Conservation (phyloP, 2,888 invertebrate species). For the Heteromurus nitidus region DNA sequence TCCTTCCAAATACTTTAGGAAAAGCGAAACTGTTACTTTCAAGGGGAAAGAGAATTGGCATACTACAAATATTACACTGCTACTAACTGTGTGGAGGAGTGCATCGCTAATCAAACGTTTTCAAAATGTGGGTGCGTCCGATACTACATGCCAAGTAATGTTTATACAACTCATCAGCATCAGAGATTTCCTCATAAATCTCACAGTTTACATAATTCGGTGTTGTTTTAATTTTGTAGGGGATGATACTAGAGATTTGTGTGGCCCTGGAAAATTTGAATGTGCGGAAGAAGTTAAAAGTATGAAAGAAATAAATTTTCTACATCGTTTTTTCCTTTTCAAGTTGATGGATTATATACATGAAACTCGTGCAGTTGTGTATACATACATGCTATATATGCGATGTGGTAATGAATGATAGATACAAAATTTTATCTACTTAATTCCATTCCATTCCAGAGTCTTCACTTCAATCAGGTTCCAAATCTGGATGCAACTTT, state of each 20-base stretch:
- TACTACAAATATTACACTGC: conserved; percentile 68
- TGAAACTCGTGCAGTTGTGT: too few species aligned
- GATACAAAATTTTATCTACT: neutral
- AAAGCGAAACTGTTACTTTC: conserved; percentile 70
- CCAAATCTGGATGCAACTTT: conserved; percentile 52
- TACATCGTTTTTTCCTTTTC: too few species aligned
- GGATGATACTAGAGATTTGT: conserved; percentile 61
- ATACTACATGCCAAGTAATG: conserved; percentile 70
- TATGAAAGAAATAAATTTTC: conserved; percentile 41
- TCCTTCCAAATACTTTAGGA: conserved; percentile 42
- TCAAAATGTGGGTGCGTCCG: conserved; percentile 63
- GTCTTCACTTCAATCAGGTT: conserved; percentile 50
- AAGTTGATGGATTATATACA: too few species aligned
- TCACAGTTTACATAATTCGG: too few species aligned
- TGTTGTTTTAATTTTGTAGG: conserved; percentile 29
- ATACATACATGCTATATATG: too few species aligned
- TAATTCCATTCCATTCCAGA: conserved; percentile 43
- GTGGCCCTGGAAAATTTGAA: conserved; percentile 62
- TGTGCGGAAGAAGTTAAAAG: conserved; percentile 67
- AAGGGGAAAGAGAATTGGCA: conserved; percentile 58
- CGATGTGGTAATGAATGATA: neutral
- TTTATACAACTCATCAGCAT: too few species aligned
- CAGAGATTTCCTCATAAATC: neutral
- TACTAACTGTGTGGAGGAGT: conserved; percentile 70
- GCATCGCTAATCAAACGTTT: conserved; percentile 64